Conservation (phyloP, 2,797 vertebrate species). For the Hylomyscus alleni region DNA sequence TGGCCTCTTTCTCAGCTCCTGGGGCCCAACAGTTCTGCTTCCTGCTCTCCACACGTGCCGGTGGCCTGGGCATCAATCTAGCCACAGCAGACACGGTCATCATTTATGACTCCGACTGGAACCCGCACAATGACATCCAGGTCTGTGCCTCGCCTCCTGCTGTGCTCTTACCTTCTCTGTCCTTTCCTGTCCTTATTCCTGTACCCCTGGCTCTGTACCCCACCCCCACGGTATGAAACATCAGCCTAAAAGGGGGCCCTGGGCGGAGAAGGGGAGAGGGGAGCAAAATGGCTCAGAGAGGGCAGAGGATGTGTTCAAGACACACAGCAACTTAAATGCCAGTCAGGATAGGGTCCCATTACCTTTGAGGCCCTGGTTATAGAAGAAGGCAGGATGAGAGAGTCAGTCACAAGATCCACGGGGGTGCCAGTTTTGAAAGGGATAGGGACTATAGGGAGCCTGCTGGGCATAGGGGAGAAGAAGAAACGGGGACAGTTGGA, state of each 20-base stretch:
- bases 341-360: not conserved
- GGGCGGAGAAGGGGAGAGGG: not conserved
- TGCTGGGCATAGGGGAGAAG: not conserved
- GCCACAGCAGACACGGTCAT: slow-evolving; percentile 98
- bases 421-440: not conserved
- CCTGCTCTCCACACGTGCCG: slow-evolving; percentile 96
- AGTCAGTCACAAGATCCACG: not conserved
- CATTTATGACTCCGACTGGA: slow-evolving; percentile 99
- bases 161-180: rapidly evolving
- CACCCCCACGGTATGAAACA: not conserved
- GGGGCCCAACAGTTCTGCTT: slow-evolving; percentile 99
- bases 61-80: slow-evolving; percentile 98
- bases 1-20: slow-evolving; percentile 91
- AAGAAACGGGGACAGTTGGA: not conserved
- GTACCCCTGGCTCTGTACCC: not conserved
- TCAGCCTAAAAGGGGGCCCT: not conserved
- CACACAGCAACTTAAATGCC: not conserved
- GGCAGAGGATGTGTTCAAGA: not conserved
- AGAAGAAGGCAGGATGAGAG: not conserved
- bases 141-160: slow-evolving; percentile 85
- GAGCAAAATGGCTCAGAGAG: not conserved
- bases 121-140: slow-evolving; percentile 99
- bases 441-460: not conserved
- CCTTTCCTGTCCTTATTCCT: no score
- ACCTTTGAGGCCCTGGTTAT: not conserved